Evolutionary conservation across 2,888 invertebrate genomes (phyloP).

Genomic region (Drosophila hawaiiensis): DNA sequence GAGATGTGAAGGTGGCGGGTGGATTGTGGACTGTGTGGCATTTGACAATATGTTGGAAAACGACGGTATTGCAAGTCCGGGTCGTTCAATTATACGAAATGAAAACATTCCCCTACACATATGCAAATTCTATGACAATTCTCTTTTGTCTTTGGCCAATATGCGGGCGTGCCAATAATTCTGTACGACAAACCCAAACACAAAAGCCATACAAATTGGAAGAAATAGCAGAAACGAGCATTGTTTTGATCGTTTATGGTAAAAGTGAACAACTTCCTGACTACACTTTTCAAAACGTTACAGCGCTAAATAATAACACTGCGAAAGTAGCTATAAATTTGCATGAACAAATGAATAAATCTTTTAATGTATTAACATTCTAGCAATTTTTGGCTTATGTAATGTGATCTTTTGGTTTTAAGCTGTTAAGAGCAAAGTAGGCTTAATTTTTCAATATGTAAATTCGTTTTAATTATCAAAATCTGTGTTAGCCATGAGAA

Average conservation of each 20-base stretch:
- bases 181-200: not conserved
- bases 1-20: not conserved
- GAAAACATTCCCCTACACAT: constrained; percentile 37
- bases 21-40: not conserved
- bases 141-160: constrained; percentile 28
- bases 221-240: constrained; percentile 7
- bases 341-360: not conserved
- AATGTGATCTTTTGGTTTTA: too few relatives aligned
- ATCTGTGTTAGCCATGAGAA: not conserved
- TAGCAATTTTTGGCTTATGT: too few relatives aligned
- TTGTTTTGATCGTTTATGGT: constrained; percentile 53
- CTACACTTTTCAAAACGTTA: not conserved
- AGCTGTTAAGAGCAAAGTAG: too few relatives aligned
- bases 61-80: constrained; percentile 31
- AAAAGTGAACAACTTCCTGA: constrained; percentile 48
- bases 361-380: not conserved
- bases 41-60: constrained; percentile 28
- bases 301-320: not conserved
- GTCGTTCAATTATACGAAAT: constrained; percentile 26
- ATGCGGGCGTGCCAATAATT: constrained; percentile 61
- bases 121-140: constrained; percentile 57
- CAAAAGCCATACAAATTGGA: constrained; percentile 20
- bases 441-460: too few relatives aligned
- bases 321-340: not conserved
- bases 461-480: too few relatives aligned